phyloP scores from a whole-genome alignment of 1,140 invertebrate species.

The Batillaria attramentaria region DNA sequence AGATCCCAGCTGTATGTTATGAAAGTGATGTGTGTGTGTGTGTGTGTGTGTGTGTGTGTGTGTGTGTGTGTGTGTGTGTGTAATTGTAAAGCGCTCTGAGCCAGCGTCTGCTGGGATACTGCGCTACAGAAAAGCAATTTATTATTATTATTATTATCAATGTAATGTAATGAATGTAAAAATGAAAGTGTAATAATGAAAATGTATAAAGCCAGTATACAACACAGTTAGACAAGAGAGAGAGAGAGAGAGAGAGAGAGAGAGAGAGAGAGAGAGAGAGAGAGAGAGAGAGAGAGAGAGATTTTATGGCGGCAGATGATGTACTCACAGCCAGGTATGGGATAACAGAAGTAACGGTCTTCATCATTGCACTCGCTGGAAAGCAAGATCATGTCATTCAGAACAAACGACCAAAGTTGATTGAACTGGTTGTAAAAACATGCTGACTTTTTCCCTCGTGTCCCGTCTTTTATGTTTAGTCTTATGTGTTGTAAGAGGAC shows the following conservation, averaged over 20 bases:
- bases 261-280: not conserved
- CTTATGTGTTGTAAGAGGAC: not conserved
- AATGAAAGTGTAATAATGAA: not conserved
- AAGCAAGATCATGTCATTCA: no score
- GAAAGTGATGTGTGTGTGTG: no score
- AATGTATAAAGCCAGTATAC: not conserved
- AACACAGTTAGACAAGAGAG: not conserved
- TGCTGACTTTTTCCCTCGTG: not conserved
- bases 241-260: not conserved
- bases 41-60: no score
- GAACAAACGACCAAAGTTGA: no score
- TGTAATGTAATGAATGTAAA: not conserved
- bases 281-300: no score
- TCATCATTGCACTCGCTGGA: not conserved
- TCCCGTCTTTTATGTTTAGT: not conserved
- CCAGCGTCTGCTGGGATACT: no score
- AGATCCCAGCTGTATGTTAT: no score
- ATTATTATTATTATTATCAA: not conserved
- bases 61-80: no score
- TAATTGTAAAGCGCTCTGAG: no score
- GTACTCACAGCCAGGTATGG: constrained; percentile 1
- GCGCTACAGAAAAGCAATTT: no score
- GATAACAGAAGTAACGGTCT: not conserved
- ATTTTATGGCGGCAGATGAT: no score
- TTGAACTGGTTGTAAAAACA: not conserved